Conservation (phyloP, 2,113 vertebrate genomes). For the Corvus hawaiiensis region DNA sequence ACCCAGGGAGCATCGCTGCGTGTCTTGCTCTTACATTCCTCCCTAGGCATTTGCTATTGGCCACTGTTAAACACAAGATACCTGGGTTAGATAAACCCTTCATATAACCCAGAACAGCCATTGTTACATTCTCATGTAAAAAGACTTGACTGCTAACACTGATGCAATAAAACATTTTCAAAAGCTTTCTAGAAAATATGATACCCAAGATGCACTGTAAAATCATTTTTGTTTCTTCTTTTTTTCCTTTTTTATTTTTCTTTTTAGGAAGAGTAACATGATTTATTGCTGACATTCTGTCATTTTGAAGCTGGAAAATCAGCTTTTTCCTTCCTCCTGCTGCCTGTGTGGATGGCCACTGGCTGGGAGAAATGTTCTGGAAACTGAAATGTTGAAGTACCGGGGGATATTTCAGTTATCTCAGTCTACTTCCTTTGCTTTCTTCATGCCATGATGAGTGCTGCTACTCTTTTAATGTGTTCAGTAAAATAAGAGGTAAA, state of each 20-base stretch:
- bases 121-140: constrained; percentile 22
- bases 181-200: constrained; percentile 5
- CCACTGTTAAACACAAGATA: constrained; percentile 40
- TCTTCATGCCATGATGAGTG: accelerated
- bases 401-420: background rate
- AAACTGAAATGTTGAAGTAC: background rate
- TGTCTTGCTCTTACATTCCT: constrained; percentile 1
- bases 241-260: accelerated
- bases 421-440: background rate
- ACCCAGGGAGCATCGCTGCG: background rate
- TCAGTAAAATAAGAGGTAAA: background rate
- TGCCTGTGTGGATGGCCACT: background rate
- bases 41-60: constrained; percentile 15
- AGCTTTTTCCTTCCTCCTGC: background rate
- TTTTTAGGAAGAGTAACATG: background rate
- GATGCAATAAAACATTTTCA: constrained; percentile 30
- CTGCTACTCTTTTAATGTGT: background rate
- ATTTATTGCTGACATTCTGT: background rate
- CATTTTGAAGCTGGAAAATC: background rate
- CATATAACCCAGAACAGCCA: background rate
- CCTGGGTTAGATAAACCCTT: constrained; percentile 33
- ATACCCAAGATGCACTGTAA: background rate
- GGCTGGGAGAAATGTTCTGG: background rate
- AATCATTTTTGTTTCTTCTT: background rate
- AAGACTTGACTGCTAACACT: constrained; percentile 32